Evolutionary conservation across 2,113 vertebrate genomes (phyloP), one percentile per base, ranked within the genome.

Genomic region (Varanus salvator): DNA sequence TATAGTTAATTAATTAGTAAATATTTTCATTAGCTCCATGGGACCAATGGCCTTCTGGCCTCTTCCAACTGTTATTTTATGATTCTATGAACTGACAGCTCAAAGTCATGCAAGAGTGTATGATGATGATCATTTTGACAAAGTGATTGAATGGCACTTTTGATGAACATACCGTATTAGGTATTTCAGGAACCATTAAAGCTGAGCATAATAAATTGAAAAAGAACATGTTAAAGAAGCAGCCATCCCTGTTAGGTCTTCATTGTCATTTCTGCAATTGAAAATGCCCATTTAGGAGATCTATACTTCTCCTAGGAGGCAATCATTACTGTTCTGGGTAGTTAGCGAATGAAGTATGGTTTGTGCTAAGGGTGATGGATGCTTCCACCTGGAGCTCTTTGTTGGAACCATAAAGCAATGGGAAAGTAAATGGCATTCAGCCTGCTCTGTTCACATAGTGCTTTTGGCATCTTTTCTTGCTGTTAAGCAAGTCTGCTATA

Each of bases 341-440:
- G 54, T 60, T 15, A 29, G 80, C 75, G 75, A 84, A 84, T 50
- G 74, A 77, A 91, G 80, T 90, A 84, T 75, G 68, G 19, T 82
- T 75, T 75, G 81, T 54, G 64, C 52, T 57, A 71, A 86, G 80
- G 31, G 86, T 89, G 38, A 66, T 81, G 14, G 75, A 38, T 74
- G 6, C 57, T 92, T 68, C 60, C 69, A 64, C 8, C 1, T 72
- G 90, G 90, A 92, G 88, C 44, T 76, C 86, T 89, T 92, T 85
- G 68, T 83, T 23, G 57, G 80, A 57, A 94, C 85, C 29, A 71
- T 81, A 91, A 93, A 89, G 80, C 75, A 81, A 88, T 77, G 88
- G 38, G 50, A 90, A 91, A 94, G 83, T 87, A 29, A 71, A 8
- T 92, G 89, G 91, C 60, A 85, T 92, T 89, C 86, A 69, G 52